phyloP scores from a whole-genome alignment of 2,113 vertebrate species.

The Carassius gibelio region DNA sequence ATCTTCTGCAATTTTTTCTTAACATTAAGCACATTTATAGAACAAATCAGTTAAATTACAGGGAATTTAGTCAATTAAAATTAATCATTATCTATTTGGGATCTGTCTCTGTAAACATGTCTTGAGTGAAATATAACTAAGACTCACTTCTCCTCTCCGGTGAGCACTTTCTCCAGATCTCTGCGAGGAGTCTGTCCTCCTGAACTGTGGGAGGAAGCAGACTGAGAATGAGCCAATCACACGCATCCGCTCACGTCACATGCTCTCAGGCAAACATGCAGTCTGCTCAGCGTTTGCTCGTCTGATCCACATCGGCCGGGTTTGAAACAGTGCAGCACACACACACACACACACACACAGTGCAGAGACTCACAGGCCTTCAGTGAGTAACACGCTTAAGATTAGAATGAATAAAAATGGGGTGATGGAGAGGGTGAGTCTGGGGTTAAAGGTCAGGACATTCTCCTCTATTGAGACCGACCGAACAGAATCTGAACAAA shows the following conservation, averaged over 20 bases:
- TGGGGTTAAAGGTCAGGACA: background rate
- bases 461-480: no score
- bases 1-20: no score
- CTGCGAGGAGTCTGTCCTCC: constrained; percentile 96
- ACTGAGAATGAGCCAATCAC: background rate
- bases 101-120: background rate
- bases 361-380: background rate
- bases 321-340: background rate
- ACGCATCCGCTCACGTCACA: background rate
- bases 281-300: background rate
- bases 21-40: background rate
- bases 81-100: background rate
- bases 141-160: constrained; percentile 95
- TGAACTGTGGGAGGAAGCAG: constrained; percentile 75
- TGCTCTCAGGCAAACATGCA: background rate
- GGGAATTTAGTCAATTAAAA: background rate
- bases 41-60: background rate
- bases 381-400: background rate
- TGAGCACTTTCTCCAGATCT: constrained; percentile 96
- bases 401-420: background rate
- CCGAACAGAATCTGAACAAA: no score
- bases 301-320: background rate
- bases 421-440: background rate
- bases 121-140: background rate
- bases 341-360: background rate